These are phyloP conservation scores for Rhogogaster chlorosoma DNA, from an alignment of 2,888 invertebrate genomes.

Conservation along the genomic window DNA sequence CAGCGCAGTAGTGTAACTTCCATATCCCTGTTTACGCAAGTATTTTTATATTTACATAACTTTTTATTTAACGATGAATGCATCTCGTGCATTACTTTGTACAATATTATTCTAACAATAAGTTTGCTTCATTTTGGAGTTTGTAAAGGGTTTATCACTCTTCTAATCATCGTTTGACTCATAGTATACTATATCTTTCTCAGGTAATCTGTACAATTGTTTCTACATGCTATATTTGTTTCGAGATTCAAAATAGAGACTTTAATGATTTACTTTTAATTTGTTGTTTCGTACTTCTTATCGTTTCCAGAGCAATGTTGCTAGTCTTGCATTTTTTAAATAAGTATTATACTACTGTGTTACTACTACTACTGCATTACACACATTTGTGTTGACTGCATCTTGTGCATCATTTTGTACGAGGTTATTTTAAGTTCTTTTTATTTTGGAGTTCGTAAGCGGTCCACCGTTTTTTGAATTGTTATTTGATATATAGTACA, in stretches of 20 bases:
- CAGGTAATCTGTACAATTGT: background rate
- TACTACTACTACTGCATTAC: too few relatives aligned
- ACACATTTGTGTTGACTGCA: background rate
- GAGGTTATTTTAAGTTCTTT: background rate
- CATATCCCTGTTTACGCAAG: background rate
- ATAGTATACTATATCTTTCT: background rate
- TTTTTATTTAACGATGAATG: background rate
- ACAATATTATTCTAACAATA: background rate
- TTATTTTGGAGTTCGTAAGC: slow-evolving; percentile 17
- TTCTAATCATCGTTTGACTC: background rate
- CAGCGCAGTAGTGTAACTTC: background rate
- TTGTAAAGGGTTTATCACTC: background rate
- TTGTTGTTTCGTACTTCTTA: too few relatives aligned
- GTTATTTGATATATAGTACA: background rate
- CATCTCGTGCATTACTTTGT: background rate
- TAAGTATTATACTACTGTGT: background rate
- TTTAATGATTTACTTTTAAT: too few relatives aligned
- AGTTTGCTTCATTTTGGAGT: background rate
- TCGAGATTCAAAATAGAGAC: too few relatives aligned
- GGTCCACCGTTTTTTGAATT: background rate
- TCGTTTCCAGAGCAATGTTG: background rate
- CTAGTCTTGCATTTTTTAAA: background rate
- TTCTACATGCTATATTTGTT: background rate
- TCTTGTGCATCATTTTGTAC: background rate
- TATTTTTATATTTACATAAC: too few relatives aligned